Base-by-base conservation (phyloP, 2,797 vertebrate genomes). In the Phrynocephalus guinanensis region DNA sequence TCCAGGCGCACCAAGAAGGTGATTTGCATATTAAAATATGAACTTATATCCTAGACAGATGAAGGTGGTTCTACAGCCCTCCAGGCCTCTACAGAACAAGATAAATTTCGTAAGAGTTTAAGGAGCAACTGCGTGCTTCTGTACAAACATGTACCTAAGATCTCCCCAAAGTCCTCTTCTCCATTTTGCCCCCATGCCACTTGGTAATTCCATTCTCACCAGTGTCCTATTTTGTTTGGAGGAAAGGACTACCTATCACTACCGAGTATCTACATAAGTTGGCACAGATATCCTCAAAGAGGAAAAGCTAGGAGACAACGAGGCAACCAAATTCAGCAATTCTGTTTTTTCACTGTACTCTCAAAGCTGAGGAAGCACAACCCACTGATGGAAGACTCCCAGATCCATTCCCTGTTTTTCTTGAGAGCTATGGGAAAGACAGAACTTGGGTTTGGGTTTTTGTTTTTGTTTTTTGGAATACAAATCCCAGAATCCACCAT, bases 261-360 rank as follows among this genome's bases (percentile, higher is more conserved):
- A 2, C 89, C 72, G 76, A 86, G 33, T 83, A 86, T 90, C 22
- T 26, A 73, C 68, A 88, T 38, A 84, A 79, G 63, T 28, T 71
- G 60, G 83, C 82, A 82, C 16, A 84, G 88, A 87, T 84, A 92
- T 72, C 28, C 11, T 79, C 4, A 80, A n/a, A 73, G 22, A 91
- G 44, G 15, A 38, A 83, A 85, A 91, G 0, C 0, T 0, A 60
- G 79, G 83, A 81, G 93, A 91, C 33, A 90, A 73, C 20, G 10
- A 33, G n/a, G 52, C 76, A 16, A 78, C 26, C 6, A 33, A 30
- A n/a, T 63, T 63, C 79, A 80, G 38, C 15, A 66, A 33, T 33
- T 11, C 56, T 38, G 56, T 16, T 3, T 80, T 78, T 52, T 13
- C 30, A 7, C 1, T 80, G 33, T 66, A 3, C 30, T 63, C 77